These are phyloP conservation scores for Pygathrix nemaeus DNA, from an alignment of 2,113 vertebrate species.

Conservation along the genomic window DNA sequence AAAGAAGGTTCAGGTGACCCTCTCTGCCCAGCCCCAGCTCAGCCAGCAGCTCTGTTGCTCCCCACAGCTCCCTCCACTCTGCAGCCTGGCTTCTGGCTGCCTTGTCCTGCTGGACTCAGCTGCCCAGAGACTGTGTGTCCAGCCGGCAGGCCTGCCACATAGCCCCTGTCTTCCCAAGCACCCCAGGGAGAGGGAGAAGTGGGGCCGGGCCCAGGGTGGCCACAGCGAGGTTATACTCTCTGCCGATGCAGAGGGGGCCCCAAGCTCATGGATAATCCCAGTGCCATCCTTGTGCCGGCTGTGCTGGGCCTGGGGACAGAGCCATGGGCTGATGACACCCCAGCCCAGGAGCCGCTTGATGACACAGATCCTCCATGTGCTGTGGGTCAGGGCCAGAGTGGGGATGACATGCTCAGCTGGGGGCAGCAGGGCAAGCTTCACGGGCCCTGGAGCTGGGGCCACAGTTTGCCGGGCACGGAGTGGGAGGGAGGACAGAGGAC, in stretches of 20 bases:
- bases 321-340: neutral
- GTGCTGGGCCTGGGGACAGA: neutral
- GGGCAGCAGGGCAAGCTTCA: neutral
- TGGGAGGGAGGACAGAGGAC: neutral
- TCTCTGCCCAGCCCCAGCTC: neutral
- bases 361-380: conserved; percentile 20
- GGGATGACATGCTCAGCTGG: neutral
- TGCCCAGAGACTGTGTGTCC: neutral
- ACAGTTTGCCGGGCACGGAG: neutral
- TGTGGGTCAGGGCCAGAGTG: conserved; percentile 55
- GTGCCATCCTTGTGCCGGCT: neutral
- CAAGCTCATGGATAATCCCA: neutral
- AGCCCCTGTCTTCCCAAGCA: neutral
- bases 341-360: neutral
- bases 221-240: neutral
- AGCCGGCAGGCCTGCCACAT: neutral
- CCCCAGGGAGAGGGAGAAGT: neutral
- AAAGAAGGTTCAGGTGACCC: neutral
- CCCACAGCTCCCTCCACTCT: neutral
- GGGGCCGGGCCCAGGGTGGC: neutral
- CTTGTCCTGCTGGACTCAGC: neutral
- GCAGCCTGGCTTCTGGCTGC: neutral
- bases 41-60: neutral
- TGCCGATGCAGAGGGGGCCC: neutral
- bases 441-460: too few relatives aligned